Evolutionary conservation across 2,888 invertebrate genomes (phyloP).

Genomic region (Sphaeridia pumilis): DNA sequence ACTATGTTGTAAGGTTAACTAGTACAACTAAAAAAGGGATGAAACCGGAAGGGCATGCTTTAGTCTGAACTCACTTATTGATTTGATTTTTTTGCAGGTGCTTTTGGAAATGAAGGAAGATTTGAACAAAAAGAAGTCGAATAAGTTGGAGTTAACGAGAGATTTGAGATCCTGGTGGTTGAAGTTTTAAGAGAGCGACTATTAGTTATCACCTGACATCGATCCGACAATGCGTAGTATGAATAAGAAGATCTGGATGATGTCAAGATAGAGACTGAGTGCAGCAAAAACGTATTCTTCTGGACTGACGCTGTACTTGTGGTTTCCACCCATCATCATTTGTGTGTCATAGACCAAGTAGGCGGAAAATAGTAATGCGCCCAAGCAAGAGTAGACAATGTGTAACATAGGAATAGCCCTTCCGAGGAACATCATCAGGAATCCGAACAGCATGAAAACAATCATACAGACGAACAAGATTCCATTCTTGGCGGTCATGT

Average conservation of each 20-base stretch:
- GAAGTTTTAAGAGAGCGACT: conserved; percentile 11
- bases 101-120: conserved; percentile 13
- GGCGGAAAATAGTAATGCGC: conserved; percentile 75
- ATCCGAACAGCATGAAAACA: conserved; percentile 65
- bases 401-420: conserved; percentile 44
- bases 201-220: too few relatives aligned
- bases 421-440: conserved; percentile 53
- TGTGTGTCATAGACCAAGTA: conserved; percentile 87
- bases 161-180: conserved; percentile 16
- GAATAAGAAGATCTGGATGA: conserved; percentile 79
- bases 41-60: too few relatives aligned
- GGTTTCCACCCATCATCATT: conserved; percentile 76
- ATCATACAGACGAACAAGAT: conserved; percentile 61
- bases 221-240: conserved; percentile 64
- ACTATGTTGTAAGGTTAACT: too few relatives aligned
- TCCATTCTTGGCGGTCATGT: conserved; percentile 70
- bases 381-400: conserved; percentile 68
- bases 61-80: too few relatives aligned
- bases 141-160: conserved; percentile 15
- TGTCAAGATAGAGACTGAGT: conserved; percentile 75
- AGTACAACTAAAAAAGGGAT: too few relatives aligned
- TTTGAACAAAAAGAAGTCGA: conserved; percentile 13
- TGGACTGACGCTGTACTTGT: conserved; percentile 78
- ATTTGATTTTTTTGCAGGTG: conserved; percentile 12
- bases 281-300: conserved; percentile 95